Conservation (phyloP, 2,797 vertebrate genomes). For the Xiphorhynchus erythropygius region DNA sequence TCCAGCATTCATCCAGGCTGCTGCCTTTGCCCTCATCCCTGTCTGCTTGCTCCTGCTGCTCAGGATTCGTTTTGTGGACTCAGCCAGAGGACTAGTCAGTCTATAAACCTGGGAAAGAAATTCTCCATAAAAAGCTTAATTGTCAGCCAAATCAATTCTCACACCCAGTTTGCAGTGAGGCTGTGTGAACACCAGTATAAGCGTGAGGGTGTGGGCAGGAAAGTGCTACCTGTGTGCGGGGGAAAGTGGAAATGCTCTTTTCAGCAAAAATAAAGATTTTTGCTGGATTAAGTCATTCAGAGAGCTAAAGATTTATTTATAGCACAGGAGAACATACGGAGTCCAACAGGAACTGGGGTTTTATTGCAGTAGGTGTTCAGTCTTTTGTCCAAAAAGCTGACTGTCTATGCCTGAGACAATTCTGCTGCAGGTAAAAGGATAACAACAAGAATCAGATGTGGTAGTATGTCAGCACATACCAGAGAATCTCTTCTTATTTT, state of each 20-base stretch:
- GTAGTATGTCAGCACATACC: background rate
- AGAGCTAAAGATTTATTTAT: background rate
- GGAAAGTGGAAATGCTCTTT: background rate
- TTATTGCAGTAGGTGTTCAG: background rate
- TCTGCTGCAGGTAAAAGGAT: background rate
- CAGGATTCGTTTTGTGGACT: conserved; percentile 3
- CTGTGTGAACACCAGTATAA: background rate
- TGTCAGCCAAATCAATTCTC: background rate
- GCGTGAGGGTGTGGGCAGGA: background rate
- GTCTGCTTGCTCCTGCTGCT: background rate
- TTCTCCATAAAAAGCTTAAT: background rate
- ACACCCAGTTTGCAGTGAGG: background rate
- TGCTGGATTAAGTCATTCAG: background rate
- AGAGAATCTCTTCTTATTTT: background rate
- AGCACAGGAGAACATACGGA: accelerated
- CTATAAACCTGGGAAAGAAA: background rate
- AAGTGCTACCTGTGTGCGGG: accelerated
- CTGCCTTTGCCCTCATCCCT: conserved; percentile 13
- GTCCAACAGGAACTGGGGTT: background rate
- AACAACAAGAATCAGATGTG: background rate
- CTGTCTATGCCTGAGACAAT: background rate
- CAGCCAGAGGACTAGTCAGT: background rate
- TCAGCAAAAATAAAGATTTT: background rate
- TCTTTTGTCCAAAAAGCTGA: background rate
- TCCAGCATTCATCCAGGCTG: conserved; percentile 22